Evolutionary conservation across 2,888 invertebrate species (phyloP).

Genomic region (Pycnomerus fuliginosus): DNA sequence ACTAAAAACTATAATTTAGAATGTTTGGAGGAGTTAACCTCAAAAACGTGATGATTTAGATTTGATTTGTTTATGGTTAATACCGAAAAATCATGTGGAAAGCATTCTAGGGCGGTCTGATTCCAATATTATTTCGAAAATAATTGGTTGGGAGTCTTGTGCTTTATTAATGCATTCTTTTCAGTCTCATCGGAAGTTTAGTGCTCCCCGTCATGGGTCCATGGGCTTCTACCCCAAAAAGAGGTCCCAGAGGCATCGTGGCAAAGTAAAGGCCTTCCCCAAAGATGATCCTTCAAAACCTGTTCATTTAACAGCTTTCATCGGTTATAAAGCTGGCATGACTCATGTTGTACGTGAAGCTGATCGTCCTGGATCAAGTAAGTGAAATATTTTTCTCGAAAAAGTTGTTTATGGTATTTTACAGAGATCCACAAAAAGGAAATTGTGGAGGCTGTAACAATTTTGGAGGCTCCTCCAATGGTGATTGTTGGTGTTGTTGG

Average conservation of each 20-base stretch:
- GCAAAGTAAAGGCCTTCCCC: slow-evolving; percentile 99
- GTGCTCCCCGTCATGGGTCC: slow-evolving; percentile 99
- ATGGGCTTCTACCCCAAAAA: slow-evolving; percentile 99
- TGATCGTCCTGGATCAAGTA: slow-evolving; percentile 97
- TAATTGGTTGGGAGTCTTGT: slow-evolving; percentile 1
- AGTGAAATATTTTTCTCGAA: no score
- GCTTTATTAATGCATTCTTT: slow-evolving; percentile 41
- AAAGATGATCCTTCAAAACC: slow-evolving; percentile 96
- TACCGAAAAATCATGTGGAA: slow-evolving; percentile 65
- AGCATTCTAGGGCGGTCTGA: slow-evolving; percentile 77
- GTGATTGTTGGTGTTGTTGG: slow-evolving; percentile 96
- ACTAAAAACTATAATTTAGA: neutral
- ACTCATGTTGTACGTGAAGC: slow-evolving; percentile 98
- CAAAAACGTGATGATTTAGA: slow-evolving; percentile 64
- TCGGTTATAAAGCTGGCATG: slow-evolving; percentile 99
- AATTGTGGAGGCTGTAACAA: slow-evolving; percentile 98
- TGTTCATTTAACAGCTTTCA: slow-evolving; percentile 95
- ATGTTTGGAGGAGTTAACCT: slow-evolving; percentile 11
- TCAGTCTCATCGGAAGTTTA: slow-evolving; percentile 99
- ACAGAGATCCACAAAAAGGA: slow-evolving; percentile 99
- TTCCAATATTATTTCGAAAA: slow-evolving; percentile 6
- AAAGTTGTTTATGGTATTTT: slow-evolving; percentile 44
- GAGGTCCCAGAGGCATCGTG: slow-evolving; percentile 92
- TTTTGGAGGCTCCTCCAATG: slow-evolving; percentile 98
- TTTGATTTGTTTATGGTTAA: slow-evolving; percentile 64